Evolutionary conservation across 2,113 vertebrate genomes (phyloP), one percentile per base, ranked within the genome.

Genomic region (Sminthopsis crassicaudata): DNA sequence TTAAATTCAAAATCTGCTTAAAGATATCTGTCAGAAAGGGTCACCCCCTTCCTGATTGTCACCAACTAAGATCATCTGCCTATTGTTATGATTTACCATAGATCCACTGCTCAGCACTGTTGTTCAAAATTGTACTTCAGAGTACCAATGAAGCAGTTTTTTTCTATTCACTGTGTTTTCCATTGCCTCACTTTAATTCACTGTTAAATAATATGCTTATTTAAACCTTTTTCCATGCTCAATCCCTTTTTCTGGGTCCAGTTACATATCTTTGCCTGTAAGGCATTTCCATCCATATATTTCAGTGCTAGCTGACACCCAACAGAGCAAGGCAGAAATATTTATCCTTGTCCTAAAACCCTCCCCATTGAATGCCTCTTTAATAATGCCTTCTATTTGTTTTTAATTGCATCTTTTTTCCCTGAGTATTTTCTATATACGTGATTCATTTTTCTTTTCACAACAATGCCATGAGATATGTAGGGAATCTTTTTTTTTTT

Each of bases 201-300:
- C 36, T 16, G 22, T 84, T 16, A 84, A 84, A 42, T 84, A 84
- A 84, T 84, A 42, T 84, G 42, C 19, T 84, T 42, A 42, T 42
- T 42, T 84, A 84, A 84, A 23, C 42, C 16, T 76, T 76, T 76
- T n/a, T n/a, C 14, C 67, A 76, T n/a, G 67, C 36, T 22, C 67
- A 76, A 19, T 54, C 27, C 89, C 50, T 92, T 46, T 96, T 67
- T 91, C 55, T 89, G 46, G 23, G 10, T 2, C 3, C 54, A 46
- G 67, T 91, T 93, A 36, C 30, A 89, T 52, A 36, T 92, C 89
- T 91, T 52, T 90, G 27, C 94, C 54, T 95, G 57, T 90, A 55
- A 95, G 48, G n/a, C 52, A 46, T 95, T 96, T 96, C 57, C 89
- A 94, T 60, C 48, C 23, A 53, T 46, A 5, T 89, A 48, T 53